A percentile compares a stretch with the other conserved stretches of the same genome.
Evolutionary conservation across 2,888 invertebrate genomes (phyloP).

Genomic region (Drosophila rellima): DNA sequence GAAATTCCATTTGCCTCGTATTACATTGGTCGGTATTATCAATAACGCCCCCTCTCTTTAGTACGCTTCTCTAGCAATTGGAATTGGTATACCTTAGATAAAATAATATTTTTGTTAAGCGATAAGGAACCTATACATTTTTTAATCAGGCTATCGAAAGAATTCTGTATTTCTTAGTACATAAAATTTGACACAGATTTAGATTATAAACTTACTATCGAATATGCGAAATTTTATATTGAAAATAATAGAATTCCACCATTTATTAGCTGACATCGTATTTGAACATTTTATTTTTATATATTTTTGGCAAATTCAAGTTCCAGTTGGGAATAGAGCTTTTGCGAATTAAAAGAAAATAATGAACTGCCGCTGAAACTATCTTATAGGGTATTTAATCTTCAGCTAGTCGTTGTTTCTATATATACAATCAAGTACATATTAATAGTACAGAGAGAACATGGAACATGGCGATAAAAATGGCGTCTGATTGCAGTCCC

Average conservation of each 20-base stretch:
- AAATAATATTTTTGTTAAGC: background rate
- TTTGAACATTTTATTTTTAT: background rate
- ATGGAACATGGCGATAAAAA: slow-evolving; percentile 42
- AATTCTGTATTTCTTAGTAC: background rate
- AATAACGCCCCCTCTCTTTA: slow-evolving; percentile 4
- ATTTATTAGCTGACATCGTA: background rate
- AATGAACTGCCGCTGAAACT: background rate
- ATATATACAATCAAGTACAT: slow-evolving; percentile 21
- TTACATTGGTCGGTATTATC: slow-evolving; percentile 30
- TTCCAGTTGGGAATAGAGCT: background rate
- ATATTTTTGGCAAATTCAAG: background rate
- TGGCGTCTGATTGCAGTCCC: slow-evolving; percentile 29
- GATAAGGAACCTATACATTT: background rate
- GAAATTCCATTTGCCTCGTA: slow-evolving; percentile 21
- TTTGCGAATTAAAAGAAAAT: background rate
- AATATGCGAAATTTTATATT: too few relatives aligned
- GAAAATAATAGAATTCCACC: too few relatives aligned
- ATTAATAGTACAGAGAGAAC: slow-evolving; percentile 26
- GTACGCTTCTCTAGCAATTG: background rate
- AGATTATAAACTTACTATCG: too few relatives aligned
- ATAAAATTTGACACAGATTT: too few relatives aligned
- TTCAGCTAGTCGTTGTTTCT: background rate
- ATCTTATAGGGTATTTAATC: background rate
- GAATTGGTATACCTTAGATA: background rate
- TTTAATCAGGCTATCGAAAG: background rate